Conservation (phyloP, 2,113 vertebrate genomes). For the Perccottus glenii region DNA sequence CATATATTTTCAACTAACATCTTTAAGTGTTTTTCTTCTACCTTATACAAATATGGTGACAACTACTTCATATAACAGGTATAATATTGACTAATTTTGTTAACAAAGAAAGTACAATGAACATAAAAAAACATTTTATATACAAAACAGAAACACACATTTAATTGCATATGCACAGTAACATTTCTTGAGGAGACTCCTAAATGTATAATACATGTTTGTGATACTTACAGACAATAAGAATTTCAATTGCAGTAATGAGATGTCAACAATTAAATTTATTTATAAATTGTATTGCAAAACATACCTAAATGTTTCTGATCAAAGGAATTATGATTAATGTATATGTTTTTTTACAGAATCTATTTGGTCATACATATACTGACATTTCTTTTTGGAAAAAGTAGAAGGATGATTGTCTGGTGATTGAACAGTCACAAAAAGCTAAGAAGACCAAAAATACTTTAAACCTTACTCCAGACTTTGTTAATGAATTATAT, state of each 20-base stretch:
- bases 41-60: slow-evolving; percentile 63
- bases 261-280: slow-evolving; percentile 10
- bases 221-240: slow-evolving; percentile 27
- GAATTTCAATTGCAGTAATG: slow-evolving; percentile 31
- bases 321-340: neutral
- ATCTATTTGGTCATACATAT: slow-evolving; percentile 57
- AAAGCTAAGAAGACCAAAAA: slow-evolving; percentile 40
- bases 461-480: slow-evolving; percentile 19
- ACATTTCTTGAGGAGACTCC: slow-evolving; percentile 16
- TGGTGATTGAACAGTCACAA: slow-evolving; percentile 47
- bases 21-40: slow-evolving; percentile 67
- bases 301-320: slow-evolving; percentile 9
- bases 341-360: neutral
- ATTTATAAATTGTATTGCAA: slow-evolving; percentile 15
- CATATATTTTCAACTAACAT: slow-evolving; percentile 53
- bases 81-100: slow-evolving; percentile 67
- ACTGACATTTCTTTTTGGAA: slow-evolving; percentile 19
- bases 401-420: slow-evolving; percentile 70
- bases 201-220: slow-evolving; percentile 19
- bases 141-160: slow-evolving; percentile 60
- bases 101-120: slow-evolving; percentile 68
- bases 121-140: slow-evolving; percentile 66
- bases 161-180: slow-evolving; percentile 52
- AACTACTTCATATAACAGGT: slow-evolving; percentile 78
- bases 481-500: slow-evolving; percentile 58